phyloP scores from a whole-genome alignment of 2,888 invertebrate species.

The Mantis religiosa region DNA sequence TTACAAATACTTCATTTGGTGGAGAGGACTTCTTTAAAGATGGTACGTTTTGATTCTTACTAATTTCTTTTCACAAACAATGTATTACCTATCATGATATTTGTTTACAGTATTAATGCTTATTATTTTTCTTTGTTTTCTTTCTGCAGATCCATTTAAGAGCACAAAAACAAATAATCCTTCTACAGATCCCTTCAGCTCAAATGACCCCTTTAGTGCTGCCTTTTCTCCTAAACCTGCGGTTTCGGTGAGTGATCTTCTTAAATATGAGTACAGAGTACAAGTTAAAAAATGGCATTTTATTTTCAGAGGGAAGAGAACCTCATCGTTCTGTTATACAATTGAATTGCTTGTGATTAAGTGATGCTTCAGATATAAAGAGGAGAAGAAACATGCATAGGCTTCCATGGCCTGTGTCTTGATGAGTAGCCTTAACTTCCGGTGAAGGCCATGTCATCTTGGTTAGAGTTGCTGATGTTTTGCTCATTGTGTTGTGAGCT shows the following conservation, averaged over 20 bases:
- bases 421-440: too few relatives aligned
- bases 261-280: neutral
- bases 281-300: neutral
- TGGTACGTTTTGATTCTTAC: conserved; percentile 37
- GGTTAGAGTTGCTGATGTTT: too few relatives aligned
- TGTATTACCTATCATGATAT: neutral
- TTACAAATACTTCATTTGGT: conserved; percentile 43
- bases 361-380: neutral
- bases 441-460: too few relatives aligned
- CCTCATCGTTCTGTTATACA: neutral
- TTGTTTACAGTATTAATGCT: neutral
- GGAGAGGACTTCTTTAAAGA: conserved; percentile 51
- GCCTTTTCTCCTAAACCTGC: conserved; percentile 36
- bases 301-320: neutral
- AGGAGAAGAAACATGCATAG: too few relatives aligned
- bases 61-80: neutral
- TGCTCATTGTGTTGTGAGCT: too few relatives aligned
- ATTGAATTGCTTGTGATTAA: neutral
- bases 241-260: neutral
- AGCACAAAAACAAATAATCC: conserved; percentile 41
- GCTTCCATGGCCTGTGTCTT: too few relatives aligned
- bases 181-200: conserved; percentile 50
- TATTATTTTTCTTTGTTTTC: neutral
- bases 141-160: conserved; percentile 44
- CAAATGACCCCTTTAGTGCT: conserved; percentile 59